These are phyloP conservation scores for Imbricaverruca yamaguchii DNA, from an alignment of 2,888 invertebrate species.

Conservation along the genomic window DNA sequence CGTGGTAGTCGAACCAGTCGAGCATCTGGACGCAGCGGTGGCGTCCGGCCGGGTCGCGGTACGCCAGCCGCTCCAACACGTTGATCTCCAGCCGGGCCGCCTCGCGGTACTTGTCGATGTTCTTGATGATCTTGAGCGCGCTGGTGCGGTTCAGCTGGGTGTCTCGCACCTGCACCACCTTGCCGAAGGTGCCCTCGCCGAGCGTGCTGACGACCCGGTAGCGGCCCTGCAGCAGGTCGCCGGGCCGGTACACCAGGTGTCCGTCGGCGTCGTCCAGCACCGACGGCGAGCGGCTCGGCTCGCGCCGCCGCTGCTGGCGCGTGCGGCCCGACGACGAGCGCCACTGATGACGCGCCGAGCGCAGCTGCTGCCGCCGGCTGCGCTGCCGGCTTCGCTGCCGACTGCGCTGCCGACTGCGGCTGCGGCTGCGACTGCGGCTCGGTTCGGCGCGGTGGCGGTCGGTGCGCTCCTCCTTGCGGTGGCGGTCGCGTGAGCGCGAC, in stretches of 20 bases:
- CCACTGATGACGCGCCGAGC: conserved; percentile 9
- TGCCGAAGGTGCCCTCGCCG: conserved; percentile 55
- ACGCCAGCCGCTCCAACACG: conserved; percentile 90
- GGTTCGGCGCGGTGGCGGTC: neutral
- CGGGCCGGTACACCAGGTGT: conserved; percentile 33
- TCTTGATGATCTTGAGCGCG: conserved; percentile 34
- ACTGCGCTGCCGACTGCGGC: neutral
- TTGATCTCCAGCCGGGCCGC: conserved; percentile 99
- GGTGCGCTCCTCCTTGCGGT: neutral
- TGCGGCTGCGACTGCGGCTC: neutral
- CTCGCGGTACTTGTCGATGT: conserved; percentile 34
- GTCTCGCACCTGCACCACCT: conserved; percentile 50
- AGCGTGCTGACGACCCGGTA: conserved; percentile 44
- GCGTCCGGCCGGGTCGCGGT: conserved; percentile 87
- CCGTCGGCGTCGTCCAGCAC: conserved; percentile 26
- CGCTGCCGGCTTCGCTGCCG: neutral
- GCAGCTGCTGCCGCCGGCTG: neutral
- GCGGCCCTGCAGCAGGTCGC: conserved; percentile 24
- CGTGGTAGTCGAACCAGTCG: conserved; percentile 96
- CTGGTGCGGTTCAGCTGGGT: conserved; percentile 37
- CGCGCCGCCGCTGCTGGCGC: neutral
- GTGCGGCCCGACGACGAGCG: neutral
- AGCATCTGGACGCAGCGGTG: conserved; percentile 96
- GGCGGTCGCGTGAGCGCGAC: neutral
- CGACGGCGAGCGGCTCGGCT: conserved; percentile 15